Base-by-base conservation (phyloP, 2,888 invertebrate genomes). In the Drosophila tripunctata region DNA sequence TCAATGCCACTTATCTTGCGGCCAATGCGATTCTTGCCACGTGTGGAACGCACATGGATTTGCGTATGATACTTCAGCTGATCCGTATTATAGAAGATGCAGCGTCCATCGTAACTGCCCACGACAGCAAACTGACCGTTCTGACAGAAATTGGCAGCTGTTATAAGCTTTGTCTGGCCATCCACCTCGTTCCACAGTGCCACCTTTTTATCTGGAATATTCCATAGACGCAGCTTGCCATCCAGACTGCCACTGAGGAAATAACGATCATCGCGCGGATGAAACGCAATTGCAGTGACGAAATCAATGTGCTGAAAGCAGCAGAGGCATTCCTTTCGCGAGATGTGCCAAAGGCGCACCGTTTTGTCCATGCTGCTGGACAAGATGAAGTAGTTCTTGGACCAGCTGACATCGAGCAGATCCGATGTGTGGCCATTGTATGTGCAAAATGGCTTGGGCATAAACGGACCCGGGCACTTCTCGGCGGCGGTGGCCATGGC, bases 251-350 rank as follows among this genome's bases (percentile, higher is more conserved):
- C 99, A 63, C 98, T 99, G 30, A 99, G 92, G 92, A 99, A 99
- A 91, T 99, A 91, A 5, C 96, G 92, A 90, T 96, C 96, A 85
- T 96, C 96, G 55, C 96, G 93, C 1, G 99, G 99, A 92, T 99
- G 98, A 91, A 99, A 99, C 52, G 97, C 99, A 83, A 99, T 99
- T 0, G 99, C 98, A 0, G 99, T 99, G 52, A 99, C 99, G 91
- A 99, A 99, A 92, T 99, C 99, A 72, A 99, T 98, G 90, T 99
- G 99, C 90, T 99, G 99, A 92, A 99, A 99, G 90, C 98, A 98
- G 90, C 99, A 99, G 0, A 99, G 93, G 89, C 99, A 99, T 91
- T 99, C 99, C 85, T 97, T 96, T 31, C 99, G 93, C 0, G 98
- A 98, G 67, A 99, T 97, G 91, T 99, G 99, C 99, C 99, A 99